A percentile compares a stretch with the other conserved stretches of the same genome.
Conservation (phyloP, 2,113 vertebrate species). For the Pterocles gutturalis region DNA sequence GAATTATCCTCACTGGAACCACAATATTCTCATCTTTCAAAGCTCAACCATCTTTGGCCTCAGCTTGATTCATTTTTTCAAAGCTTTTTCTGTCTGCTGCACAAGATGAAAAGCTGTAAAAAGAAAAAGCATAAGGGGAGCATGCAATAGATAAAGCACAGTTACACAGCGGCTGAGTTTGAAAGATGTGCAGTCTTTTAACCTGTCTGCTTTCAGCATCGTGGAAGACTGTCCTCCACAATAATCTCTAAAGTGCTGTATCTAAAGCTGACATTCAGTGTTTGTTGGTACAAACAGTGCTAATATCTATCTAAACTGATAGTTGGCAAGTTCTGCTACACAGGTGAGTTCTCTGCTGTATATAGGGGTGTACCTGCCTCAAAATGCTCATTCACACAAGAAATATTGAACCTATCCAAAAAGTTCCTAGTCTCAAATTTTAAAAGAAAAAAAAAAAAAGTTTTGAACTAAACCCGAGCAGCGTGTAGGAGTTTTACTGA, state of each 20-base stretch:
- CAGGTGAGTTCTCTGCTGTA: background rate
- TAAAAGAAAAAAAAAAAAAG: background rate
- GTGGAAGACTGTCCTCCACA: background rate
- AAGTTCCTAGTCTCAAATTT: background rate
- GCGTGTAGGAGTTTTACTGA: background rate
- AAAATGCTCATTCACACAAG: background rate
- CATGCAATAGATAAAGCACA: background rate
- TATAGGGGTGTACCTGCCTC: background rate
- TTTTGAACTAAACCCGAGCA: background rate
- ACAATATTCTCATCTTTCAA: background rate
- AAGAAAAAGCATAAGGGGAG: background rate
- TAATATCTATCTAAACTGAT: background rate
- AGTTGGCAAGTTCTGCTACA: background rate
- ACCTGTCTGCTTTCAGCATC: background rate
- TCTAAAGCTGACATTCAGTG: background rate
- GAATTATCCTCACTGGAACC: background rate
- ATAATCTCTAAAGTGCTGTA: background rate
- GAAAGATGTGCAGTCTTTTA: slow-evolving; percentile 15
- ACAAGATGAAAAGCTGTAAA: background rate
- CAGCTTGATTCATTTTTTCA: background rate
- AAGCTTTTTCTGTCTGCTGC: background rate
- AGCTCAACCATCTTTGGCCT: background rate
- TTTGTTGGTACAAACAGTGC: background rate
- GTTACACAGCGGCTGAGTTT: background rate
- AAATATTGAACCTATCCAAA: background rate